Evolutionary conservation across 2,888 invertebrate species (phyloP), one percentile per base, ranked within the genome.

Genomic region (Serrognathus titanus): DNA sequence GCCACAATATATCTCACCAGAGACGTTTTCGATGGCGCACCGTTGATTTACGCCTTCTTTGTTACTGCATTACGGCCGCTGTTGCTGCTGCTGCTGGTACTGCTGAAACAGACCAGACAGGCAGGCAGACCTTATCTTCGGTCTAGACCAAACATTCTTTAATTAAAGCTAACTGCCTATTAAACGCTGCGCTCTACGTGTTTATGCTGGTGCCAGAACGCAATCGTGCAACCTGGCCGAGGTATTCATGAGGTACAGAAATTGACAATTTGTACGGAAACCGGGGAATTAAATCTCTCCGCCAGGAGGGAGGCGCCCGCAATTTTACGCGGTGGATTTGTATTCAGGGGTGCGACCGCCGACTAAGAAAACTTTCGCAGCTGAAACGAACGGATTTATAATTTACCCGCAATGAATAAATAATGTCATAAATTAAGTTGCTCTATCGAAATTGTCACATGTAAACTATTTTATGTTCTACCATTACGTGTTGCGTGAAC

Each of bases 41-140:
- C 66, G 66, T 68, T 69, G 69, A 69, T 69, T 69, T 69, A 69
- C 69, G 66, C 68, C 67, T 66, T 68, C 69, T 68, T 69, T 69
- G 68, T 69, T 69, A 67, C 67, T 65, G 65, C 67, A 67, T 66
- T 66, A 69, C 67, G 60, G 62, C 60, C 20, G 51, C 12, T 35
- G 43, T 35, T 36, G 43, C 48, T 48, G 48, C 48, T 36, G 40
- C 48, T 36, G 40, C 49, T 36, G 48, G 54, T 49, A 20, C 31
- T 59, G 58, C 59, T 65, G 61, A 63, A 64, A 58, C 59, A 62
- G 60, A 59, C 63, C 65, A 62, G 63, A 63, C 63, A 60, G 61
- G 57, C 41, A 48, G 57, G 55, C 57, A 39, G 51, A 45, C 60
- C 66, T 65, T 66, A 66, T 65, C 66, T 66, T 62, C 61, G 58